Conservation (phyloP, 1,140 invertebrate species). For the Caenorhabditis tropicalis region DNA sequence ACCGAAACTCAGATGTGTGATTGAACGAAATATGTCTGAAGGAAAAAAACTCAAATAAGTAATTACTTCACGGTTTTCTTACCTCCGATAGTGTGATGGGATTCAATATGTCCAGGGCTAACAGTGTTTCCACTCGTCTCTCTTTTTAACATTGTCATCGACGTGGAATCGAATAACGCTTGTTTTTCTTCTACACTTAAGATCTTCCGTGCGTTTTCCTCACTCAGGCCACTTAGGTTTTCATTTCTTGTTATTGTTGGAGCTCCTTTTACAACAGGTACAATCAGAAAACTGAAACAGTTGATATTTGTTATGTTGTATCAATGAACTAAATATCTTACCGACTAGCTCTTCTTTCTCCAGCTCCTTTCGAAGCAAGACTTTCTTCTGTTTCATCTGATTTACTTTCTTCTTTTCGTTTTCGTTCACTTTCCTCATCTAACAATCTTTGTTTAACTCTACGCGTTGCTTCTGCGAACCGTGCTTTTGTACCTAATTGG, state of each 20-base stretch:
- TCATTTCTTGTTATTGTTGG: not conserved
- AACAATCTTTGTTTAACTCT: constrained; percentile 45
- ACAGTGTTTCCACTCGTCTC: not conserved
- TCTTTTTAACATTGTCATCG: not conserved
- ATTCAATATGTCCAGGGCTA: constrained; percentile 1
- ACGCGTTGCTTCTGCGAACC: constrained; percentile 59
- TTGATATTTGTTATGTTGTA: not conserved
- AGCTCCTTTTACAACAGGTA: not conserved
- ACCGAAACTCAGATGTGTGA: constrained; percentile 31
- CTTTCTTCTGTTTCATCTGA: not conserved
- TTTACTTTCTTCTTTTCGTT: not conserved
- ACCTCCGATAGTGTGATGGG: constrained; percentile 47
- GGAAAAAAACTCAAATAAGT: not conserved
- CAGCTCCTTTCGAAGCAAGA: not conserved
- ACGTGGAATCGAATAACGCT: not conserved
- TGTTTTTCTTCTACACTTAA: not conserved
- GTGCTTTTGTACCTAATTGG: constrained; percentile 56
- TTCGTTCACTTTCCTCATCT: constrained; percentile 53
- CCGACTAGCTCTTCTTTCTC: constrained; percentile 11
- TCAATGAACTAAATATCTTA: not conserved
- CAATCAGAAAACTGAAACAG: not conserved
- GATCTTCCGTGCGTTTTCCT: constrained; percentile 1
- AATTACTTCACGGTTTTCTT: not conserved
- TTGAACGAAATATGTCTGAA: constrained; percentile 50
- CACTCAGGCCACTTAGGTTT: not conserved